Base-by-base conservation (phyloP, 2,888 invertebrate species). In the Drosophila rubida region DNA sequence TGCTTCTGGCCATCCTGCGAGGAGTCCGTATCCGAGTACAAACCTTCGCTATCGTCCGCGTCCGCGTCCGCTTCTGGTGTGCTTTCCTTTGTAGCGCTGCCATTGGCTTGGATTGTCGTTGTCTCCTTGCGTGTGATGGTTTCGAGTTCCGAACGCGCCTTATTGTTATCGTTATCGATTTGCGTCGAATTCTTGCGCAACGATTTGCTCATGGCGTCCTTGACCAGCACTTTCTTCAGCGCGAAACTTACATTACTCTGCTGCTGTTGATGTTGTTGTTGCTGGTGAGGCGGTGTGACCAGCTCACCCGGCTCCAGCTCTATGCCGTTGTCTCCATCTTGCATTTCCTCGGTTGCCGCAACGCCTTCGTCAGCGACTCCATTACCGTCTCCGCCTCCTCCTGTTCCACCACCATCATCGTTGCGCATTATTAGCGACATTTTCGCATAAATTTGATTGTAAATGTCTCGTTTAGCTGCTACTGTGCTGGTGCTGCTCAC, bases 271-370 rank as follows among this genome's bases (percentile, higher is more conserved):
- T 37, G 19, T 3, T 19, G 19, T 19, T 19, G 25, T 25, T 25
- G 25, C 42, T 64, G 65, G 57, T 86, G 90, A n/a, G 91, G 91
- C 14, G 91, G 91, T 5, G 91, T 91, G 60, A 91, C 90, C 25
- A 91, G 83, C 55, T 91, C 91, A 6, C 91, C 91, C 11, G 91
- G 91, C 58, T 91, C 91, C 55, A 91, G 66, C 23, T 66, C 65
- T 27, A 71, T 65, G 23, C 90, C 91, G 44, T 89, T 90, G 32
- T 90, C 91, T 23, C 85, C 89, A 50, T 81, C 84, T 59, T 88
- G 89, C 64, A 88, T 75, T 13, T 89, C 90, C 8, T 87, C 89
- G 37, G 50, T 23, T 19, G 32, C 41, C 58, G 46, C 14, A 57
- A 30, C 48, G 45, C 35, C 41, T 11, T 9, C 30, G 9, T 25